Conservation (phyloP, 2,888 invertebrate genomes). For the Neoaliturus tenellus region DNA sequence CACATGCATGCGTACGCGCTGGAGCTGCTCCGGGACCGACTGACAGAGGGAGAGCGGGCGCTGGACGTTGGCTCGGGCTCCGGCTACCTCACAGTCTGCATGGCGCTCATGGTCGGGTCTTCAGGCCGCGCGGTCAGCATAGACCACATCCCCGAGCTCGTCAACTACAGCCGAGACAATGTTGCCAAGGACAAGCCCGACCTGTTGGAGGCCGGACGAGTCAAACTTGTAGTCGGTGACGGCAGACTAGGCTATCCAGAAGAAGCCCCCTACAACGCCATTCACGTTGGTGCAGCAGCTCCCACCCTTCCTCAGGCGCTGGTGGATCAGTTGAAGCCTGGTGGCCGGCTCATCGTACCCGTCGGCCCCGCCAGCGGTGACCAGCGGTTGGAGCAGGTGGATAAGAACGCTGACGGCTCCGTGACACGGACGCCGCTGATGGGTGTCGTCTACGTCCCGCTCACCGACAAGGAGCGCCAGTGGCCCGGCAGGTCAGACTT, state of each 20-base stretch:
- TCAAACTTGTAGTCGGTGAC: conserved; percentile 91
- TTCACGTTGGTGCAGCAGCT: conserved; percentile 95
- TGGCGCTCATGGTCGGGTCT: conserved; percentile 89
- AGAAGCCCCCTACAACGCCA: conserved; percentile 92
- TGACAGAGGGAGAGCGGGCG: conserved; percentile 85
- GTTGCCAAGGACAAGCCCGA: conserved; percentile 83
- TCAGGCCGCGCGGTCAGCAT: conserved; percentile 86
- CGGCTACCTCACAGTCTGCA: conserved; percentile 94
- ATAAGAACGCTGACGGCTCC: conserved; percentile 89
- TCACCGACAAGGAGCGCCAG: conserved; percentile 90
- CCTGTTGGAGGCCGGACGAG: conserved; percentile 80
- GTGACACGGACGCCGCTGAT: conserved; percentile 87
- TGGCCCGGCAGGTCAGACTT: conserved; percentile 73
- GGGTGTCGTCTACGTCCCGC: conserved; percentile 98
- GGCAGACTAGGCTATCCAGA: conserved; percentile 87
- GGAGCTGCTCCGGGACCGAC: conserved; percentile 87
- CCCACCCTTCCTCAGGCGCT: conserved; percentile 84
- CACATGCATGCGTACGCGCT: conserved; percentile 98
- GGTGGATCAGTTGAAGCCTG: conserved; percentile 91
- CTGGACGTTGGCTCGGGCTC: conserved; percentile 97
- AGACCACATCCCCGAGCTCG: conserved; percentile 92
- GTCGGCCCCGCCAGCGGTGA: conserved; percentile 91
- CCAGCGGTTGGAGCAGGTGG: conserved; percentile 93
- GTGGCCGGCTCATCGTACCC: conserved; percentile 94
- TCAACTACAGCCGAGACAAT: conserved; percentile 84